Conservation (phyloP, 2,797 vertebrate species). For the Anas georgica region DNA sequence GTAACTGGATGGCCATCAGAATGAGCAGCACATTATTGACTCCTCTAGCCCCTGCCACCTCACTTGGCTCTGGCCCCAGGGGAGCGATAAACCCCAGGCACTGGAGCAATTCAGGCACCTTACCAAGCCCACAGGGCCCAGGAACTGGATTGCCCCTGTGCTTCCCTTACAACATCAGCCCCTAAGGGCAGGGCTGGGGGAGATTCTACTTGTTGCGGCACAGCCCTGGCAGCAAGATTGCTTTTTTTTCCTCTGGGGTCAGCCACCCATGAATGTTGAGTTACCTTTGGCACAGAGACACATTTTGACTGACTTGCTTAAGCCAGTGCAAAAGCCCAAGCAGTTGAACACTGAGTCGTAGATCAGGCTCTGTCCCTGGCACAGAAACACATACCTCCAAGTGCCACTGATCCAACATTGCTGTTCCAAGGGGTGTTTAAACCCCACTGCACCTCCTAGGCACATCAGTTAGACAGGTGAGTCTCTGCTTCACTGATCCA, state of each 20-base stretch:
- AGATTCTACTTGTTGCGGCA: neutral
- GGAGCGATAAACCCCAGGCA: neutral
- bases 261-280: neutral
- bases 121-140: neutral
- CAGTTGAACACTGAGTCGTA: neutral
- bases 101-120: neutral
- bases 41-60: rapidly evolving
- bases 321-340: neutral
- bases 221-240: rapidly evolving
- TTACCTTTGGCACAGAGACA: neutral
- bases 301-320: neutral
- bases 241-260: too few relatives aligned
- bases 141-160: neutral
- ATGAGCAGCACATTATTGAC: rapidly evolving
- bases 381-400: neutral
- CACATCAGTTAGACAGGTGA: neutral
- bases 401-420: neutral
- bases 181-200: neutral
- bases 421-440: rapidly evolving
- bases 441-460: neutral
- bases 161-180: neutral
- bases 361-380: neutral
- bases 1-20: neutral
- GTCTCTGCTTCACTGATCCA: neutral
- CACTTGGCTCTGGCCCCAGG: neutral